A percentile compares a stretch with the other conserved stretches of the same genome.
phyloP scores from a whole-genome alignment of 2,797 vertebrate species.

The Sebastolobus altivelis region DNA sequence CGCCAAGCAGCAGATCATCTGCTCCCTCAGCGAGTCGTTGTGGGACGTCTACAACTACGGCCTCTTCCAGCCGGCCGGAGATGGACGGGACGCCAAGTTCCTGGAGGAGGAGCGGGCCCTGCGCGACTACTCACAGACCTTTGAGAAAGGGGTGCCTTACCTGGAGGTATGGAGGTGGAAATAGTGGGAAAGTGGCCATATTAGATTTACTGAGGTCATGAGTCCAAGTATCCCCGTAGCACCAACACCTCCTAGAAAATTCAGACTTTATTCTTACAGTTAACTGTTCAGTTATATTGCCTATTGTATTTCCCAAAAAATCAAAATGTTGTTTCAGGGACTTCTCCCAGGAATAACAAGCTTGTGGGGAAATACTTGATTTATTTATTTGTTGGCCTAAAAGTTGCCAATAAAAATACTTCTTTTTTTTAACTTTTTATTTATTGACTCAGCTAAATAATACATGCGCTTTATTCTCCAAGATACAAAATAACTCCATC shows the following conservation, averaged over 20 bases:
- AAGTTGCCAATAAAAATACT: not conserved
- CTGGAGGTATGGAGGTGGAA: conserved; percentile 86
- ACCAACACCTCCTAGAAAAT: not conserved
- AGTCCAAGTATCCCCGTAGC: not conserved
- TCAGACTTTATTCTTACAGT: not conserved
- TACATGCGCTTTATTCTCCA: too few species aligned
- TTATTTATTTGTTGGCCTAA: not conserved
- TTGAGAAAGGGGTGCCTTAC: conserved; percentile 95
- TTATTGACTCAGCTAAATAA: too few species aligned
- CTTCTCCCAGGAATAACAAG: not conserved
- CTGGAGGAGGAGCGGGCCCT: conserved; percentile 92
- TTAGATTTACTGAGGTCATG: not conserved
- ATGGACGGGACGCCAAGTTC: conserved; percentile 93
- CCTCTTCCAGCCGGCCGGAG: conserved; percentile 94
- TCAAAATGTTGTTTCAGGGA: not conserved
- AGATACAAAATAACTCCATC: too few species aligned
- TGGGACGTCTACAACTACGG: conserved; percentile 96
- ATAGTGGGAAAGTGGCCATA: not conserved
- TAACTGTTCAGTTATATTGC: not conserved
- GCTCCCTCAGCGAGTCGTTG: conserved; percentile 91
- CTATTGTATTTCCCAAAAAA: not conserved
- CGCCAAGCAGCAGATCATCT: conserved; percentile 95
- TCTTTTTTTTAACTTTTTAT: not conserved
- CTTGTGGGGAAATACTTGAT: not conserved
- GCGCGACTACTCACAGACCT: conserved; percentile 91